Percentiles rank a stretch among this genome's conserved stretches.
phyloP scores from a whole-genome alignment of 2,888 invertebrate genomes.

The Drosophila fulvimacula region DNA sequence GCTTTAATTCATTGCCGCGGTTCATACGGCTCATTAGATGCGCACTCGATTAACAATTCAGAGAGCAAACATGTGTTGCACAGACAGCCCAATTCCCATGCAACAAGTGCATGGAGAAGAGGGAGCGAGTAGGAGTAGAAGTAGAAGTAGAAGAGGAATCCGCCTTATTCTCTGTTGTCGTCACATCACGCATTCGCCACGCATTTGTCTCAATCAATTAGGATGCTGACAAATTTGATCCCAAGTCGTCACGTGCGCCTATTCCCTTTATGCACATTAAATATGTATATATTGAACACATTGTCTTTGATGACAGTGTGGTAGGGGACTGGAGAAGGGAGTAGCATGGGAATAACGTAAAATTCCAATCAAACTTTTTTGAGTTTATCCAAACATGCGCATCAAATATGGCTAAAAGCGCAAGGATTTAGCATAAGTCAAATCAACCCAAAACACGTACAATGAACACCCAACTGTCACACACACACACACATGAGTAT shows the following conservation, averaged over 20 bases:
- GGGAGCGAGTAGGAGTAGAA: background rate
- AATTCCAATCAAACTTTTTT: slow-evolving; percentile 49
- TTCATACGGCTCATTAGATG: slow-evolving; percentile 57
- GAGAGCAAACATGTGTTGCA: slow-evolving; percentile 24
- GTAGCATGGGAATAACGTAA: slow-evolving; percentile 2
- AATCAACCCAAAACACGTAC: slow-evolving; percentile 4
- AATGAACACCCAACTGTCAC: background rate
- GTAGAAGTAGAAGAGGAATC: background rate
- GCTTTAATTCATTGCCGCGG: slow-evolving; percentile 35
- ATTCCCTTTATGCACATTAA: slow-evolving; percentile 40
- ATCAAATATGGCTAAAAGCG: slow-evolving; percentile 19
- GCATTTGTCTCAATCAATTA: slow-evolving; percentile 58
- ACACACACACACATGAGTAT: background rate
- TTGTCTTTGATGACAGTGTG: slow-evolving; percentile 18
- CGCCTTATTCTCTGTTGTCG: background rate
- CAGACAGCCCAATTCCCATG: slow-evolving; percentile 27
- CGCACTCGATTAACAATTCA: slow-evolving; percentile 30
- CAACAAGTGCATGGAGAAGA: slow-evolving; percentile 9
- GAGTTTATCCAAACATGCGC: slow-evolving; percentile 16
- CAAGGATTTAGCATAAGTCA: slow-evolving; percentile 10
- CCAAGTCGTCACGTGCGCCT: slow-evolving; percentile 54
- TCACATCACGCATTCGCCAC: slow-evolving; percentile 7
- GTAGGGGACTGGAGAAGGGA: no score
- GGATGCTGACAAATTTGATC: slow-evolving; percentile 37
- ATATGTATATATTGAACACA: slow-evolving; percentile 34